Evolutionary conservation across 2,113 vertebrate genomes (phyloP).

Genomic region (Cryptotis parvus): DNA sequence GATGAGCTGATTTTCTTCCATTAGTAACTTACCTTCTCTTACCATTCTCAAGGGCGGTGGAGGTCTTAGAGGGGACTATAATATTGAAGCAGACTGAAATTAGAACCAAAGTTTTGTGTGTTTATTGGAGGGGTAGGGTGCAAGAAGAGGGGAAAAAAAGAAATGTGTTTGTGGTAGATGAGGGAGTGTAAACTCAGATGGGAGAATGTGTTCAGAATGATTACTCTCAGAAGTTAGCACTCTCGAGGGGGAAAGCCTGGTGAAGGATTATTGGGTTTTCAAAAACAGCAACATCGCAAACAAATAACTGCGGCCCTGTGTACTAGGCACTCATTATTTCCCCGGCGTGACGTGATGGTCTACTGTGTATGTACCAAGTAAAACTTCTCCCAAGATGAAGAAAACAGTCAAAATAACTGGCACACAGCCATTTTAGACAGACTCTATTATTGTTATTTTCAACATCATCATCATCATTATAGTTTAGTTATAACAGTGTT

Average conservation of each 20-base stretch:
- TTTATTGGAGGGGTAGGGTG: too few relatives aligned
- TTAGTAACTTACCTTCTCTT: neutral
- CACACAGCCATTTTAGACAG: neutral
- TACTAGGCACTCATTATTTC: neutral
- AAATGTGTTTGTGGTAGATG: neutral
- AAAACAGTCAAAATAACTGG: neutral
- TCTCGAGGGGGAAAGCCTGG: neutral
- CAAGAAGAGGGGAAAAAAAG: too few relatives aligned
- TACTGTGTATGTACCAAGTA: neutral
- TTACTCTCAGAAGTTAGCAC: neutral
- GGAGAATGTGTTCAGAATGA: neutral
- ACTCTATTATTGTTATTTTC: too few relatives aligned
- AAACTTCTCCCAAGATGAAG: neutral
- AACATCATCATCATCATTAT: too few relatives aligned
- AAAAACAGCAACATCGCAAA: neutral
- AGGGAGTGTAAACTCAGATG: neutral
- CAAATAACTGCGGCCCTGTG: too few relatives aligned
- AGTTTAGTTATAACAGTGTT: too few relatives aligned
- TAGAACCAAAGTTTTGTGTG: neutral
- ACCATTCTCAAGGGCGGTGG: too few relatives aligned
- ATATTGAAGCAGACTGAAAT: constrained; percentile 9
- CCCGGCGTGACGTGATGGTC: neutral
- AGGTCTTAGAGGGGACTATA: neutral
- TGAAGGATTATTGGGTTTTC: neutral
- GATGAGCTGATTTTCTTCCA: neutral